Evolutionary conservation across 2,888 invertebrate species (phyloP).

Genomic region (Thymelicus lineola): DNA sequence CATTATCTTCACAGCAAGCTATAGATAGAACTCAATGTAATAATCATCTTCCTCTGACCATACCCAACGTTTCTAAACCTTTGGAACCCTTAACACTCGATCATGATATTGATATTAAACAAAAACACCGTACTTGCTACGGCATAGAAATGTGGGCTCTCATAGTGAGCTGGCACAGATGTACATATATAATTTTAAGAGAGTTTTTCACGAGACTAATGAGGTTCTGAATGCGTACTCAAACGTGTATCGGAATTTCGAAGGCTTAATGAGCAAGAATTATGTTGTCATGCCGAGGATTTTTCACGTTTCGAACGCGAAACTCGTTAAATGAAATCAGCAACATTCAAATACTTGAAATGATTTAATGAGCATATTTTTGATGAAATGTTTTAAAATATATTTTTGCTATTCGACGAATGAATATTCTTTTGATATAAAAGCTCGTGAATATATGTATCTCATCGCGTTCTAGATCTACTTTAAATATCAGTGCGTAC

Average conservation of each 20-base stretch:
- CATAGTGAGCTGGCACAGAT: conserved; percentile 12
- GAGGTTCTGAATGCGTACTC: conserved; percentile 38
- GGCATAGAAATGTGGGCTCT: background rate
- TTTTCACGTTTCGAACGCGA: conserved; percentile 36
- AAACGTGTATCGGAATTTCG: conserved; percentile 38
- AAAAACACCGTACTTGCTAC: background rate
- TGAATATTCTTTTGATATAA: conserved; percentile 38
- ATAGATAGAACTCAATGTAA: too few species aligned
- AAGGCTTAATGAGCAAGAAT: conserved; percentile 40
- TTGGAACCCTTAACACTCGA: too few species aligned
- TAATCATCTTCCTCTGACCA: too few species aligned
- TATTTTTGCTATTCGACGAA: conserved; percentile 38
- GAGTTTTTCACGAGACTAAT: conserved; percentile 36
- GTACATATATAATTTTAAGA: conserved; percentile 31
- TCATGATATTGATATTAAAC: background rate
- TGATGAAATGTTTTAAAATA: conserved; percentile 38
- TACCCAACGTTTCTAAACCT: too few species aligned
- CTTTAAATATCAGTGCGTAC: conserved; percentile 17
- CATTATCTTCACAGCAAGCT: too few species aligned
- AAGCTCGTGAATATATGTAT: conserved; percentile 35
- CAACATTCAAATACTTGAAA: conserved; percentile 40
- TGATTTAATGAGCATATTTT: conserved; percentile 39
- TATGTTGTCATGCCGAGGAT: conserved; percentile 39
- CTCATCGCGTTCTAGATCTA: conserved; percentile 31
- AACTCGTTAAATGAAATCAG: conserved; percentile 39